These are phyloP conservation scores for Caenorhabditis inopinata DNA, from an alignment of 1,140 invertebrate species.

Conservation along the genomic window DNA sequence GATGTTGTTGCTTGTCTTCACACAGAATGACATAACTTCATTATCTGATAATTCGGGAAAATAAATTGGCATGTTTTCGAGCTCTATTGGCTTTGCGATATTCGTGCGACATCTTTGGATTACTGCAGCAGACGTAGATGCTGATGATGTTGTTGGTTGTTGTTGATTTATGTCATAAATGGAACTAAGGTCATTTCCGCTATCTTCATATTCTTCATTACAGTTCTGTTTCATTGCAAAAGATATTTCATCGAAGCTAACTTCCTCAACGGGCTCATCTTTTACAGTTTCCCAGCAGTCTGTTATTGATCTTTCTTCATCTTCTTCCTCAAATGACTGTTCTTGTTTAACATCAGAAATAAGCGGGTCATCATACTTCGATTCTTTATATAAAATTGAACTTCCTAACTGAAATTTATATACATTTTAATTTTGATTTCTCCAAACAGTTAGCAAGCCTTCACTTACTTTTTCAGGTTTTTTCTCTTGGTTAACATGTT, in stretches of 20 bases:
- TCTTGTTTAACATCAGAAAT: too few species aligned
- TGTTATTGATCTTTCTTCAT: neutral
- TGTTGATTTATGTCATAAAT: neutral
- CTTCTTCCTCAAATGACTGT: too few species aligned
- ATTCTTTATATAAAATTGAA: too few species aligned
- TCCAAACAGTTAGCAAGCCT: too few species aligned
- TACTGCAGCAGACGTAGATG: neutral
- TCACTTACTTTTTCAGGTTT: too few species aligned
- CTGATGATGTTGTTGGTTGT: neutral
- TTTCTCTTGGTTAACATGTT: too few species aligned
- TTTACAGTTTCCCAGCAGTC: neutral
- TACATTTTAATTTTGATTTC: too few species aligned
- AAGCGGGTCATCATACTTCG: too few species aligned
- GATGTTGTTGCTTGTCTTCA: neutral
- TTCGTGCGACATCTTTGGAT: neutral
- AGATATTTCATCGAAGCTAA: neutral
- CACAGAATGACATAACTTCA: neutral
- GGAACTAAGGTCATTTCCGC: neutral
- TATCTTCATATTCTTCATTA: neutral
- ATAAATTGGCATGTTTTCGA: neutral
- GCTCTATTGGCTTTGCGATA: neutral
- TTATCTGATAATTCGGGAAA: neutral
- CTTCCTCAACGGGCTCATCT: neutral
- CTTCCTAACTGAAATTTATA: too few species aligned
- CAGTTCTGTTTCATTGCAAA: neutral